Evolutionary conservation across 2,113 vertebrate genomes (phyloP), one percentile per base, ranked within the genome.

Genomic region (Catharus minimus): DNA sequence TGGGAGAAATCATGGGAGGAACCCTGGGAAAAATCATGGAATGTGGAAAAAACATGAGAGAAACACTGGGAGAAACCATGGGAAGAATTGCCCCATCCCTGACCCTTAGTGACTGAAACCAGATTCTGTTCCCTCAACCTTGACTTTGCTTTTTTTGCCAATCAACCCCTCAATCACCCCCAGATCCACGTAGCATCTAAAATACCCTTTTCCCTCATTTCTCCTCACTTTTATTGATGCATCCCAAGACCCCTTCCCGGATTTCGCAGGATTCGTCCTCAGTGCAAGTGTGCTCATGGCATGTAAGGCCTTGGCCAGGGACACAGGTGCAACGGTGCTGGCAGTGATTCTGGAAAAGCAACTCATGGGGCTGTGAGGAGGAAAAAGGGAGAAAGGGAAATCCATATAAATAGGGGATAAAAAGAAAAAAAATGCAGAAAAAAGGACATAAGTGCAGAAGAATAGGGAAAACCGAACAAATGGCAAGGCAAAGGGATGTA

Each of bases 211-310:
- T 2, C 46, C 33, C 30, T n/a, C 43, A 3, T 14, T 62, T 27
- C 41, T 36, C 69, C 69, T 97, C 94, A 97, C 98, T 98, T 97
- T 91, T 96, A 39, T 96, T 92, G 89, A 98, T 21, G 47, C 98
- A 99, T 61, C 71, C 94, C 83, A 95, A 84, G 52, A 96, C 13
- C 13, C 97, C 98, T 3, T 95, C 97, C 7, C 17, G 81, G 65
- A 98, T 64, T 84, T 97, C 68, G 10, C 98, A 99, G 55, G 88
- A 92, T 28, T 98, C 97, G 2, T 86, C 96, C 0, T 85, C 36
- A 2, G 93, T 69, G 64, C 98, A 99, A 47, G 85, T 62, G 68
- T 98, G 87, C 3, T 86, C 32, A 41, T 95, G 68, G 88, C 98
- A 99, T 7, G 41, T 24, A 30, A 98, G 66, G 7, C 97, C 97